These are phyloP conservation scores for Ceyx margarethae DNA, from an alignment of 2,113 vertebrate species.

Conservation along the genomic window DNA sequence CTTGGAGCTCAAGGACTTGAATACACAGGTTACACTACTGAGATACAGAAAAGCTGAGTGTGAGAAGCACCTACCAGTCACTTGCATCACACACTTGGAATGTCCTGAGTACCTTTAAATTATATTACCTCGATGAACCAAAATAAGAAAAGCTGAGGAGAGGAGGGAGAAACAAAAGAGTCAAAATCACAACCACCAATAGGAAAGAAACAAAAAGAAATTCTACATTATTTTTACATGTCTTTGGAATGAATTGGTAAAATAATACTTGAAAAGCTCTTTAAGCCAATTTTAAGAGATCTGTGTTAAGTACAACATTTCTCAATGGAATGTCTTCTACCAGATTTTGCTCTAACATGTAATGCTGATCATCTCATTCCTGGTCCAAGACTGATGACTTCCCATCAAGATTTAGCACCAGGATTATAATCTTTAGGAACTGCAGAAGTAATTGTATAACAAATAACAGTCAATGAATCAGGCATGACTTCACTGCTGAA, in stretches of 20 bases:
- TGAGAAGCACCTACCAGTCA: not conserved
- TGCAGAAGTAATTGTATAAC: not conserved
- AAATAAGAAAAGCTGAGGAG: not conserved
- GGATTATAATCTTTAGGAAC: not conserved
- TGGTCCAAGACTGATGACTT: not conserved
- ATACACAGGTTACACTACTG: not conserved
- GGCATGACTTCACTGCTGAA: slow-evolving; percentile 1
- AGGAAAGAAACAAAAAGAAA: not conserved
- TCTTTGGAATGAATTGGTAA: not conserved
- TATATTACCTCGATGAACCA: not conserved
- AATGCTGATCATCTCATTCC: not conserved
- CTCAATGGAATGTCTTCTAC: not conserved
- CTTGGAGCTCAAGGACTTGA: slow-evolving; percentile 1
- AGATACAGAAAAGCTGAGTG: not conserved
- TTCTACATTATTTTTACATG: not conserved
- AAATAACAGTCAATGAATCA: not conserved
- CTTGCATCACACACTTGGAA: not conserved
- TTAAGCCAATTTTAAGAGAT: not conserved
- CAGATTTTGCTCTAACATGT: not conserved
- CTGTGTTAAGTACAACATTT: not conserved
- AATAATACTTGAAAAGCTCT: not conserved
- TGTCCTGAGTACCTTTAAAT: not conserved
- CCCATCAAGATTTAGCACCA: not conserved
- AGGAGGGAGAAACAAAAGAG: not conserved
- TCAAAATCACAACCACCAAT: not conserved